phyloP scores from a whole-genome alignment of 2,888 invertebrate genomes.

The Drosophila ustulata region DNA sequence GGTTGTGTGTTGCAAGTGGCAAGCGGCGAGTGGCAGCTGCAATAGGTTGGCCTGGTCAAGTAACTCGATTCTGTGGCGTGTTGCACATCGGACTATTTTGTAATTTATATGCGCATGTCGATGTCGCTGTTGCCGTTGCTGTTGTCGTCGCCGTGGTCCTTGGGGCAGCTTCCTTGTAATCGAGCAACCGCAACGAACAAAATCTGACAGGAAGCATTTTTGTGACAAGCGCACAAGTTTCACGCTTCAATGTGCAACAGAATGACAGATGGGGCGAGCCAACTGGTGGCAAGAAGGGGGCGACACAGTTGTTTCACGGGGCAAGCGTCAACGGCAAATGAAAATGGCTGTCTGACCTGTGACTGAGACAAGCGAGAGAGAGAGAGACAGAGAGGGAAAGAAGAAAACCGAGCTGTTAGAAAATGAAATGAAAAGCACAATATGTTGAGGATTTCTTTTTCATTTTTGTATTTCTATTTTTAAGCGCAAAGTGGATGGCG shows the following conservation, averaged over 20 bases:
- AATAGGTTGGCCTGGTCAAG: slow-evolving; percentile 46
- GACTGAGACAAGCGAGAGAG: slow-evolving; percentile 10
- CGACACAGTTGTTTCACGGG: slow-evolving; percentile 29
- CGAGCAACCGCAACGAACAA: slow-evolving; percentile 61
- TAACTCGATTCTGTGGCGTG: slow-evolving; percentile 54
- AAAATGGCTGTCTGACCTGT: slow-evolving; percentile 53
- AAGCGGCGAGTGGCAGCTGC: slow-evolving; percentile 37
- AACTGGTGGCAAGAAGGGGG: not conserved
- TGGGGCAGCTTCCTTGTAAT: slow-evolving; percentile 29
- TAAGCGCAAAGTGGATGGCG: slow-evolving; percentile 20
- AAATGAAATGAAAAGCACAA: slow-evolving; percentile 56
- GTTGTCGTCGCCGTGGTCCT: slow-evolving; percentile 5
- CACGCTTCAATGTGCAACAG: slow-evolving; percentile 80
- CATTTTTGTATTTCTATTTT: slow-evolving; percentile 20
- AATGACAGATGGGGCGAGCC: slow-evolving; percentile 40
- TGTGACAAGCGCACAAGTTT: slow-evolving; percentile 84
- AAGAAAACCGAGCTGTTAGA: slow-evolving; percentile 9
- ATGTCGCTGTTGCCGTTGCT: slow-evolving; percentile 10
- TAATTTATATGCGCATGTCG: slow-evolving; percentile 66
- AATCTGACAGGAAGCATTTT: slow-evolving; percentile 83
- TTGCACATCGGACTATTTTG: slow-evolving; percentile 56
- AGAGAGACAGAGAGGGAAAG: not conserved
- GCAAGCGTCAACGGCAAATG: slow-evolving; percentile 54
- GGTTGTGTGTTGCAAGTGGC: not conserved
- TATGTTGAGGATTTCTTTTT: slow-evolving; percentile 50